A percentile compares a stretch with the other conserved stretches of the same genome.
Evolutionary conservation across 2,113 vertebrate species (phyloP).

Genomic region (Pomatorhinus ruficollis): DNA sequence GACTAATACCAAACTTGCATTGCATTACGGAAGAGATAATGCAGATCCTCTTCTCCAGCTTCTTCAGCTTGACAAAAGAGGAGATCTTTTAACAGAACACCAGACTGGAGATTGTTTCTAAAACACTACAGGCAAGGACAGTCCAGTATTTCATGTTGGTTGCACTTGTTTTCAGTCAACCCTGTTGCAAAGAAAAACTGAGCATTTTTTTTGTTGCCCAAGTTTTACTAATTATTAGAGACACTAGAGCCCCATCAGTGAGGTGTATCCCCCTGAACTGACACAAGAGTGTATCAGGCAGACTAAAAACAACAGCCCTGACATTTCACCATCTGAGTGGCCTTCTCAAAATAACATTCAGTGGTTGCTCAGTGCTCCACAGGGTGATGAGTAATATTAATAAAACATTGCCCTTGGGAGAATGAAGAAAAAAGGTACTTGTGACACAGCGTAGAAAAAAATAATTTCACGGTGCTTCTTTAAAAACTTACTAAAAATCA

Average conservation of each 20-base stretch:
- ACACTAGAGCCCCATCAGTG: neutral
- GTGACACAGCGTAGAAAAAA: neutral
- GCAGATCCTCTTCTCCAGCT: neutral
- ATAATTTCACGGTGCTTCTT: neutral
- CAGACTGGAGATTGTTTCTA: neutral
- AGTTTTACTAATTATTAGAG: neutral
- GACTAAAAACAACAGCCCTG: neutral
- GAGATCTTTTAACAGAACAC: neutral
- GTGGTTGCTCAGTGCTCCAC: neutral
- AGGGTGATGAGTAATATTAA: neutral
- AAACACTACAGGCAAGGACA: neutral
- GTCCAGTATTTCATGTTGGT: neutral
- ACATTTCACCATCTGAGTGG: conserved; percentile 4
- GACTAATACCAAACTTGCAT: neutral
- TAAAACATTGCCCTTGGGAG: neutral
- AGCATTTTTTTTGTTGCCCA: neutral
- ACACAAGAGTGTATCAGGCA: neutral
- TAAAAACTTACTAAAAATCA: neutral
- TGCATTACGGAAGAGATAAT: neutral
- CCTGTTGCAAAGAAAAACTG: neutral
- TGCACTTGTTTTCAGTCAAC: neutral
- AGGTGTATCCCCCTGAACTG: neutral
- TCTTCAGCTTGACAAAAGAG: neutral
- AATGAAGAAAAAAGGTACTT: neutral
- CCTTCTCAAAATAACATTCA: neutral